phyloP scores from a whole-genome alignment of 2,113 vertebrate genomes.

The Nothobranchius kuhntae region DNA sequence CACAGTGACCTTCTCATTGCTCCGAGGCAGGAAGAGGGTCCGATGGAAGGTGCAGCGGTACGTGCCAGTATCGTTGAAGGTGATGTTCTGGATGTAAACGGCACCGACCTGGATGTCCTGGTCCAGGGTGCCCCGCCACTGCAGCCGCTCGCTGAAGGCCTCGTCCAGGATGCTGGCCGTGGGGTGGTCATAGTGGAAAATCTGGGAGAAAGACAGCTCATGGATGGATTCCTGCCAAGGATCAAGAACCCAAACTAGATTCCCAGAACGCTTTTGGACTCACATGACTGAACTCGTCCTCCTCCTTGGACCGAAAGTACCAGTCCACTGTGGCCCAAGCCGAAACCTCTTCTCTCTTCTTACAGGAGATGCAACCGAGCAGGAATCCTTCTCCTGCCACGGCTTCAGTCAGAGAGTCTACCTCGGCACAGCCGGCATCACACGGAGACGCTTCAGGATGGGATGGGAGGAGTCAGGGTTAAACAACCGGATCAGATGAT shows the following conservation, averaged over 20 bases:
- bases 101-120: conserved; percentile 83
- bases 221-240: too few relatives aligned
- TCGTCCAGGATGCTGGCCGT: conserved; percentile 67
- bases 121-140: conserved; percentile 83
- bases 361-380: conserved; percentile 90
- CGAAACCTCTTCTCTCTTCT: conserved; percentile 83
- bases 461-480: neutral
- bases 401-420: conserved; percentile 86
- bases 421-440: conserved; percentile 85
- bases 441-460: conserved; percentile 68
- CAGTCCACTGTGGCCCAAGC: conserved; percentile 82
- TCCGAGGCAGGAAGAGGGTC: conserved; percentile 71
- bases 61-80: conserved; percentile 83
- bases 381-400: conserved; percentile 80
- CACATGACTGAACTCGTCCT: conserved; percentile 78
- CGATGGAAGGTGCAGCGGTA: conserved; percentile 85
- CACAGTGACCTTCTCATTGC: conserved; percentile 69
- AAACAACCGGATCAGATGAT: too few relatives aligned
- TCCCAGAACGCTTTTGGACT: conserved; percentile 23
- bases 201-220: conserved; percentile 65
- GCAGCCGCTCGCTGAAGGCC: conserved; percentile 76
- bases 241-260: neutral
- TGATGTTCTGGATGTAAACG: conserved; percentile 82
- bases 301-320: conserved; percentile 79
- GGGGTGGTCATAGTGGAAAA: conserved; percentile 82